phyloP scores from a whole-genome alignment of 2,113 vertebrate species.

The Carettochelys insculpta region DNA sequence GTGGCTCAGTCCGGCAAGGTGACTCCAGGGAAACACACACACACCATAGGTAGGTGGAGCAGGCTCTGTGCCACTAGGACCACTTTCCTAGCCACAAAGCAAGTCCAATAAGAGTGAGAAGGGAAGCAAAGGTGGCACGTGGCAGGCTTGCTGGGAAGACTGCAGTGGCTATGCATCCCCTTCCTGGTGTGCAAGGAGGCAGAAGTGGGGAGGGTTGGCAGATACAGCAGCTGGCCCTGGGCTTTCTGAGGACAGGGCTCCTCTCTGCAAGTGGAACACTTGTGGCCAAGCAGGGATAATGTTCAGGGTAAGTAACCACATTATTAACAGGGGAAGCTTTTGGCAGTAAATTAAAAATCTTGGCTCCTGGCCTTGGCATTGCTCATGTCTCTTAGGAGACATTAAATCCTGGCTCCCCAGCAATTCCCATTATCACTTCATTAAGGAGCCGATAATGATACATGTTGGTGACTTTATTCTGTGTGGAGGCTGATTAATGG shows the following conservation, averaged over 20 bases:
- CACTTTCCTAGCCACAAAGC: not conserved
- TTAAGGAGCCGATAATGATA: constrained; percentile 75
- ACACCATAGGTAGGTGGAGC: not conserved
- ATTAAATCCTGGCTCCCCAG: constrained; percentile 75
- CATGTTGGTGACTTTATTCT: constrained; percentile 70
- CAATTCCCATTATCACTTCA: constrained; percentile 76
- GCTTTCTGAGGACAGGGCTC: not conserved
- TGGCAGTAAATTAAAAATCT: constrained; percentile 73
- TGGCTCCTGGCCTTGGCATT: constrained; percentile 70
- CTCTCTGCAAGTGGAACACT: constrained; percentile 9
- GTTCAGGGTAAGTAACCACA: constrained; percentile 19
- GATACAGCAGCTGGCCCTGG: not conserved
- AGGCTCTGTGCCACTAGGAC: not conserved
- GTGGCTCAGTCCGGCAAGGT: not conserved
- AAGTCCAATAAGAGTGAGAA: not conserved
- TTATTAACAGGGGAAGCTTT: constrained; percentile 60
- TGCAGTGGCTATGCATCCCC: not conserved
- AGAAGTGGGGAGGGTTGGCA: not conserved
- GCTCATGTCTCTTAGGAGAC: constrained; percentile 69
- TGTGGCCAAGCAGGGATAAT: constrained; percentile 24
- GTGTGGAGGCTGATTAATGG: constrained; percentile 65
- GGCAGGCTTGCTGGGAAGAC: not conserved
- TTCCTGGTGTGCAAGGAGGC: fast-evolving
- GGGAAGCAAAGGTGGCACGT: not conserved
- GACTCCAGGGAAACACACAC: not conserved